A percentile compares a stretch with the other conserved stretches of the same genome.
Evolutionary conservation across 1,140 invertebrate species (phyloP).

Genomic region (Drosophila obscura): DNA sequence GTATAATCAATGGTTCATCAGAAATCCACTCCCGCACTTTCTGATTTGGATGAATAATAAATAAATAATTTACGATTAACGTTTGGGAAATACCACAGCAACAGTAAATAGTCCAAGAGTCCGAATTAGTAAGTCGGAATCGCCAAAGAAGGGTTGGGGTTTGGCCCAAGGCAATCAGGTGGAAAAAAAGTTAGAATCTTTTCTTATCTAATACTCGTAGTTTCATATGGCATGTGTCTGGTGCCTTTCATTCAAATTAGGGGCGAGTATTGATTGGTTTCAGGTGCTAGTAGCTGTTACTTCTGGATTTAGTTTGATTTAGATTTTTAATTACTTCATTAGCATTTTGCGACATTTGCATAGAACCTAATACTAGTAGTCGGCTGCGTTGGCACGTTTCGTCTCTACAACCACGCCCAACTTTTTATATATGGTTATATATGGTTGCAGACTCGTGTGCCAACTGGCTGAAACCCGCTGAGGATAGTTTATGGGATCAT

Average conservation of each 20-base stretch:
- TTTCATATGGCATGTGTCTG: too few relatives aligned
- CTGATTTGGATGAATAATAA: too few relatives aligned
- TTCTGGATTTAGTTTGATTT: conserved; percentile 5
- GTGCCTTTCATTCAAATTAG: too few relatives aligned
- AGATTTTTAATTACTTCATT: conserved; percentile 21
- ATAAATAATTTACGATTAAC: too few relatives aligned
- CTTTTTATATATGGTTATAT: not conserved
- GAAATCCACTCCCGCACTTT: too few relatives aligned
- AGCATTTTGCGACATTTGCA: conserved; percentile 62
- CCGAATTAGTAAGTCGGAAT: not conserved
- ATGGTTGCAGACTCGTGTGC: not conserved
- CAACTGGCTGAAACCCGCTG: conserved; percentile 28
- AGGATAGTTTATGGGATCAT: conserved; percentile 63
- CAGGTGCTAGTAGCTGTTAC: too few relatives aligned
- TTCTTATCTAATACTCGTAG: too few relatives aligned
- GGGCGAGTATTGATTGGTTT: too few relatives aligned
- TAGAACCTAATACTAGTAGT: not conserved
- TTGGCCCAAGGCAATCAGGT: too few relatives aligned
- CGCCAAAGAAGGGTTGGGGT: not conserved
- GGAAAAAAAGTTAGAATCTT: not conserved
- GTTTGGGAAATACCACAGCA: too few relatives aligned
- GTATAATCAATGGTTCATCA: too few relatives aligned
- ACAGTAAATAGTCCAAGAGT: not conserved
- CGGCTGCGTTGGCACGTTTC: conserved; percentile 10
- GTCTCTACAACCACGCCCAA: conserved; percentile 35